Evolutionary conservation across 2,113 vertebrate genomes (phyloP).

Genomic region (Phrynosoma platyrhinos): DNA sequence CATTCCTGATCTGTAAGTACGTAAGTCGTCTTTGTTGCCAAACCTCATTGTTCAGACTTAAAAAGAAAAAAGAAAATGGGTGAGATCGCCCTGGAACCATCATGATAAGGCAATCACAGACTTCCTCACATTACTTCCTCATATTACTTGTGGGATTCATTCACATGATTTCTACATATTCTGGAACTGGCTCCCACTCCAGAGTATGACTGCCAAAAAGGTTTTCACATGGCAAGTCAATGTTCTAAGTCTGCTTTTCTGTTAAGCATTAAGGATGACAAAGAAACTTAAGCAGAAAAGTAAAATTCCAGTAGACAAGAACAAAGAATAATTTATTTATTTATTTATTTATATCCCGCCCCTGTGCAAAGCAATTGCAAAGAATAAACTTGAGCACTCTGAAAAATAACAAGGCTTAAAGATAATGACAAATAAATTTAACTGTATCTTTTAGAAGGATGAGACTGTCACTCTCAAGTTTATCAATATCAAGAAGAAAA

Average conservation of each 20-base stretch:
- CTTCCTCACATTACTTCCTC: not conserved
- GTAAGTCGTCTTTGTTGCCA: not conserved
- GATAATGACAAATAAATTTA: not conserved
- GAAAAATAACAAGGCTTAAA: not conserved
- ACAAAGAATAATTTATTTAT: too few relatives aligned
- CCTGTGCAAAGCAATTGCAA: too few relatives aligned
- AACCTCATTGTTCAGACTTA: not conserved
- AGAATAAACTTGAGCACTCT: not conserved
- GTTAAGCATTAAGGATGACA: conserved; percentile 21
- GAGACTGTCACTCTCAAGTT: conserved; percentile 43
- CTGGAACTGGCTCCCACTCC: conserved; percentile 9
- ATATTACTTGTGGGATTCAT: not conserved
- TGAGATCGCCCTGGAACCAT: not conserved
- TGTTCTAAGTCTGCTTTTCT: not conserved
- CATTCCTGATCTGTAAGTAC: not conserved
- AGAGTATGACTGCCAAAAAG: not conserved
- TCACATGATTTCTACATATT: not conserved
- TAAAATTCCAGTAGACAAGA: not conserved
- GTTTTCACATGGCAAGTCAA: conserved; percentile 2
- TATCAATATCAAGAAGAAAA: conserved; percentile 7
- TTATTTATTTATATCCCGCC: too few relatives aligned
- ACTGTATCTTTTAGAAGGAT: conserved; percentile 43
- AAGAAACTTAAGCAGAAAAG: not conserved
- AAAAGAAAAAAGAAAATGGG: not conserved
- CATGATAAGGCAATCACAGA: not conserved